Evolutionary conservation across 1,140 invertebrate genomes (phyloP).

Genomic region (Onthophagus taurus): DNA sequence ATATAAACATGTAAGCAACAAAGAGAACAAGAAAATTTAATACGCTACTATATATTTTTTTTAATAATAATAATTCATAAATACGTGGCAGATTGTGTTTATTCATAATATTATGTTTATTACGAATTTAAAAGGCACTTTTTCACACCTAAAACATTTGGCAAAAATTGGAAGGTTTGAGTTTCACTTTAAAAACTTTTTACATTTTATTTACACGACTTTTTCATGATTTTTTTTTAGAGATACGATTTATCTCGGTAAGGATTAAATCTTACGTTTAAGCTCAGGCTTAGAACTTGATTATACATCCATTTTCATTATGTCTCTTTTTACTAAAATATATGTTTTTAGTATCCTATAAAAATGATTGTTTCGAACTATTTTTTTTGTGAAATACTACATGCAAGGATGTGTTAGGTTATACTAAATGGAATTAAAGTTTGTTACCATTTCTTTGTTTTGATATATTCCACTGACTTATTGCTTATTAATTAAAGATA

Average conservation of each 20-base stretch:
- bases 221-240: too few relatives aligned
- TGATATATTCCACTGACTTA: too few relatives aligned
- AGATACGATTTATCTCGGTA: too few relatives aligned
- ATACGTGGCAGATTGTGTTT: constrained; percentile 31
- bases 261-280: too few relatives aligned
- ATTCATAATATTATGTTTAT: constrained; percentile 8
- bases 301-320: too few relatives aligned
- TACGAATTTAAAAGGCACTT: constrained; percentile 35
- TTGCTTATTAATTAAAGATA: too few relatives aligned
- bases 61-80: constrained; percentile 15
- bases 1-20: constrained; percentile 11
- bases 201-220: constrained; percentile 7
- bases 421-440: background rate
- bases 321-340: constrained; percentile 14
- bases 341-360: constrained; percentile 10
- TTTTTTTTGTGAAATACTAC: constrained; percentile 9
- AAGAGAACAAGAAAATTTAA: constrained; percentile 6
- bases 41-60: constrained; percentile 17
- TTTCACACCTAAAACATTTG: constrained; percentile 28
- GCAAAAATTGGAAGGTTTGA: constrained; percentile 38
- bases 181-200: constrained; percentile 25
- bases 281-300: too few relatives aligned
- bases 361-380: constrained; percentile 11
- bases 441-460: background rate
- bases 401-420: too few relatives aligned